phyloP scores from a whole-genome alignment of 2,888 invertebrate genomes.

The Augiades crinisus region DNA sequence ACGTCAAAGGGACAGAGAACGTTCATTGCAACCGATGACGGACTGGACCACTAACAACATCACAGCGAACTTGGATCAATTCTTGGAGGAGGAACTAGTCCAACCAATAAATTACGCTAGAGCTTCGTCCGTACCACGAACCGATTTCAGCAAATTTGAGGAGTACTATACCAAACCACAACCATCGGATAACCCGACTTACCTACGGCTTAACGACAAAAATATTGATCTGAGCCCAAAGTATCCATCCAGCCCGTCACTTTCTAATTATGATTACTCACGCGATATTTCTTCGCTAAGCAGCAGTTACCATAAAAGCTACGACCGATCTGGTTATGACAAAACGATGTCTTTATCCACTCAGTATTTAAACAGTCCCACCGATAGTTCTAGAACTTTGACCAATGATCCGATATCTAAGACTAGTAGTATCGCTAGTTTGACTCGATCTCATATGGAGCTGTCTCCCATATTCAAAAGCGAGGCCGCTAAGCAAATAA shows the following conservation, averaged over 20 bases:
- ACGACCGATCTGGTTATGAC: slow-evolving; percentile 63
- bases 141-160: slow-evolving; percentile 62
- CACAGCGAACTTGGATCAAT: slow-evolving; percentile 70
- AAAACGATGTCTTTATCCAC: slow-evolving; percentile 63
- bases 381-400: slow-evolving; percentile 68
- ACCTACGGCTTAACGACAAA: slow-evolving; percentile 54
- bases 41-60: slow-evolving; percentile 69
- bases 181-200: slow-evolving; percentile 51
- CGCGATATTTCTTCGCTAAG: slow-evolving; percentile 67
- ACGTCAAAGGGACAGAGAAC: slow-evolving; percentile 90
- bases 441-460: slow-evolving; percentile 76
- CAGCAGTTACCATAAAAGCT: slow-evolving; percentile 67
- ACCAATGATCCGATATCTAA: slow-evolving; percentile 74
- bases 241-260: slow-evolving; percentile 71
- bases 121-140: slow-evolving; percentile 79
- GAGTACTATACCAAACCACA: slow-evolving; percentile 59
- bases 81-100: slow-evolving; percentile 71
- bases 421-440: slow-evolving; percentile 69
- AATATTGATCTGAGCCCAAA: slow-evolving; percentile 71
- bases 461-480: slow-evolving; percentile 92
- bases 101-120: slow-evolving; percentile 63
- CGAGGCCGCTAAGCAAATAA: slow-evolving; percentile 92
- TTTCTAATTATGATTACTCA: slow-evolving; percentile 72
- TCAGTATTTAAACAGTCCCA: slow-evolving; percentile 72
- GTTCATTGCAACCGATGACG: slow-evolving; percentile 76